phyloP scores from a whole-genome alignment of 2,113 vertebrate species.

The Lipotes vexillifer region DNA sequence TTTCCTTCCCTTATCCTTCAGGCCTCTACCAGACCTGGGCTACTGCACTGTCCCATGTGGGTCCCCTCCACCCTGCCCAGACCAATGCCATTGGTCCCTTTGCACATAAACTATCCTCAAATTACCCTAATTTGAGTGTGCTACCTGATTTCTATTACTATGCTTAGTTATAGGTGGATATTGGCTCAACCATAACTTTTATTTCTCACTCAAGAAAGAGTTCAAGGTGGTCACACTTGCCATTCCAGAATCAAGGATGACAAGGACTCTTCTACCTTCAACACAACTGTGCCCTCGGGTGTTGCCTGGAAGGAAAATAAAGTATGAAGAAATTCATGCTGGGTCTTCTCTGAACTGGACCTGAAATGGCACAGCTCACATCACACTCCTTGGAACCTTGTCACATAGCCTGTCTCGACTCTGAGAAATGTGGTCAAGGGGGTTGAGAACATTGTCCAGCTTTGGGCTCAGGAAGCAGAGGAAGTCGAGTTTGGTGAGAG shows the following conservation, averaged over 20 bases:
- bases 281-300: fast-evolving
- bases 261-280: not conserved
- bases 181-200: not conserved
- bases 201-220: no score
- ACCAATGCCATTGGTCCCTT: not conserved
- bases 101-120: not conserved
- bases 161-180: fast-evolving
- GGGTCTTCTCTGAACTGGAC: not conserved
- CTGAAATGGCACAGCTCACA: fast-evolving
- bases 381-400: not conserved
- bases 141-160: not conserved
- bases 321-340: fast-evolving
- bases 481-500: not conserved
- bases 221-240: not conserved
- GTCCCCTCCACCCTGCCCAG: no score
- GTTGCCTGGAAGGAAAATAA: not conserved
- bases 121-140: not conserved
- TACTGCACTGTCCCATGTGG: fast-evolving
- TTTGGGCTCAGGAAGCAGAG: not conserved
- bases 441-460: not conserved
- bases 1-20: no score
- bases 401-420: not conserved
- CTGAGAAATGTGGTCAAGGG: not conserved
- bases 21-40: not conserved
- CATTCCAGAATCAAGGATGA: not conserved